Percentiles rank a stretch among this genome's conserved stretches.
phyloP scores from a whole-genome alignment of 2,113 vertebrate genomes.

The Erythrocercus mccallii region DNA sequence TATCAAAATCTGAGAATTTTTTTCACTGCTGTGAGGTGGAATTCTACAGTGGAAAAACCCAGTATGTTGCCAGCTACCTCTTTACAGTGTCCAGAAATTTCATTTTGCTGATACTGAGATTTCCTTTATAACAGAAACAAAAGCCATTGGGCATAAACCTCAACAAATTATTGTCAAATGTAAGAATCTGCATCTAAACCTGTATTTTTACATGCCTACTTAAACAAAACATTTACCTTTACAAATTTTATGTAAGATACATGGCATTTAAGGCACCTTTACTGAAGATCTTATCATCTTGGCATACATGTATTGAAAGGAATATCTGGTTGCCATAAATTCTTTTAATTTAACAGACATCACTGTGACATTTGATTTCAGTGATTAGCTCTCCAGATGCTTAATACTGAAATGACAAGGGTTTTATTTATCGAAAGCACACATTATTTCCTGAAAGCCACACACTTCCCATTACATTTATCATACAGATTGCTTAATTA shows the following conservation, averaged over 20 bases:
- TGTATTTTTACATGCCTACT: neutral
- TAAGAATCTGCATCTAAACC: neutral
- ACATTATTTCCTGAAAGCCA: neutral
- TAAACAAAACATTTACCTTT: neutral
- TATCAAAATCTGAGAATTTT: neutral
- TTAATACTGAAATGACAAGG: neutral
- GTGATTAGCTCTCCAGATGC: neutral
- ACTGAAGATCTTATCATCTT: neutral
- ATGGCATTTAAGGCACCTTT: neutral
- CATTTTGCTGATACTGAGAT: neutral
- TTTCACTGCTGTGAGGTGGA: neutral
- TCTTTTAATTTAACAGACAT: neutral
- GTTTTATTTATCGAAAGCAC: neutral
- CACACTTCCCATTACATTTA: slow-evolving; percentile 25
- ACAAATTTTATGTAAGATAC: neutral
- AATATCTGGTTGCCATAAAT: neutral
- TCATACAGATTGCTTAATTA: slow-evolving; percentile 46
- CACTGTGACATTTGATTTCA: neutral
- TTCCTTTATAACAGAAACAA: neutral
- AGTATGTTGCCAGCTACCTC: neutral
- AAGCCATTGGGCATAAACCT: neutral
- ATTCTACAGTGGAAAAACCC: neutral
- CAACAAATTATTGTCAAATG: neutral
- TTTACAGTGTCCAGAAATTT: neutral
- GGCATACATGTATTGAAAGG: neutral